These are phyloP conservation scores for human (Homo sapiens) DNA, from an alignment of 2,113 vertebrate species.

Conservation along the genomic window DNA sequence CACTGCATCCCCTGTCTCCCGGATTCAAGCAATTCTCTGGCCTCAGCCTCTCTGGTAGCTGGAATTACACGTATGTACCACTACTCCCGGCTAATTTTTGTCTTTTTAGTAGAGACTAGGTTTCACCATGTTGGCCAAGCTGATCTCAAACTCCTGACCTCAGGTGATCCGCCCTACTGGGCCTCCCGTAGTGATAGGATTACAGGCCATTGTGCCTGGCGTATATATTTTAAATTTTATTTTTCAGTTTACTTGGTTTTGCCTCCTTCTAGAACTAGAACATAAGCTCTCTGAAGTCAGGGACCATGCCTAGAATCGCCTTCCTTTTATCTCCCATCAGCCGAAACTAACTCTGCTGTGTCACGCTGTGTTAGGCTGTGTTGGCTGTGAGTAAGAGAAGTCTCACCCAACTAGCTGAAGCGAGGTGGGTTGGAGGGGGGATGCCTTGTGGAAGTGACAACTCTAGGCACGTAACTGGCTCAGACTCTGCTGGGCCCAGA, in stretches of 20 bases:
- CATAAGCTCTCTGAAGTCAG: neutral
- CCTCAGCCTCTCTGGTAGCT: no score
- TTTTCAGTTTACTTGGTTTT: neutral
- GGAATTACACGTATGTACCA: no score
- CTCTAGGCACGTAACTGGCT: neutral
- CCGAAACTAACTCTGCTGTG: neutral
- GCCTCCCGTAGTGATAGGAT: no score
- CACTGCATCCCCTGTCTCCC: no score
- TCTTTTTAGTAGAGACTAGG: no score
- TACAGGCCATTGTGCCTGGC: no score
- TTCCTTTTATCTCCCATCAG: neutral
- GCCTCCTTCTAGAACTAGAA: neutral
- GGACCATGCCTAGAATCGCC: neutral
- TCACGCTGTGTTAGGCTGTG: neutral
- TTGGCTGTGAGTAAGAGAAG: neutral
- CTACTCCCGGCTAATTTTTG: no score
- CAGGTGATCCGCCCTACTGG: no score
- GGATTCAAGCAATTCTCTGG: no score
- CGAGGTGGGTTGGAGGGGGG: accelerated
- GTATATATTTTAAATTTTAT: neutral
- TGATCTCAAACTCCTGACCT: no score
- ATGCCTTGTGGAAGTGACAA: neutral
- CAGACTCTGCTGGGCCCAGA: neutral
- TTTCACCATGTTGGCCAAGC: no score
- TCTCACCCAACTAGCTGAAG: neutral